Conservation (phyloP, 2,888 invertebrate species). For the Agriotes lineatus region DNA sequence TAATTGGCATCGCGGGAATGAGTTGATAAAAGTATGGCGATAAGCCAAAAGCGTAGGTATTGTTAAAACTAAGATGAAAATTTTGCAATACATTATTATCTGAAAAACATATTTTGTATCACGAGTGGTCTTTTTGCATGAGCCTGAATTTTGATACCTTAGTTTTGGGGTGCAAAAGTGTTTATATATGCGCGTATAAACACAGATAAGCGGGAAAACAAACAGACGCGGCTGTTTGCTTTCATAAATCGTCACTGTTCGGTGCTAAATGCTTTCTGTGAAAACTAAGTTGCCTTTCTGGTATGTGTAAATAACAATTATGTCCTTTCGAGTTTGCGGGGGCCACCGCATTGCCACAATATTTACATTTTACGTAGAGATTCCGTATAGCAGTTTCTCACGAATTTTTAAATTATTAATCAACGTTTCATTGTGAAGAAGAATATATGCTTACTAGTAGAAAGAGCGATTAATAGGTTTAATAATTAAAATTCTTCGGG, state of each 20-base stretch:
- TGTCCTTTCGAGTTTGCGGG: no score
- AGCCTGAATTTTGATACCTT: constrained; percentile 22
- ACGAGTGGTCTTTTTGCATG: constrained; percentile 12
- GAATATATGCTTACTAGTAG: no score
- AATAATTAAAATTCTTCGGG: no score
- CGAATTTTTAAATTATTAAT: no score
- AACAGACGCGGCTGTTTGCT: constrained; percentile 6
- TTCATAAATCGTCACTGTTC: constrained; percentile 2
- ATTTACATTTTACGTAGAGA: no score
- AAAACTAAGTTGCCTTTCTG: constrained; percentile 1
- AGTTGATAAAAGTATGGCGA: no score
- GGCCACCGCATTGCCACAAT: no score
- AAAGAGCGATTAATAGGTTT: no score
- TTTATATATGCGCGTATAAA: constrained; percentile 17
- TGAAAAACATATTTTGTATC: not conserved
- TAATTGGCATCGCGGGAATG: no score
- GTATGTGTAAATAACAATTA: not conserved
- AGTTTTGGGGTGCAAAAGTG: constrained; percentile 13
- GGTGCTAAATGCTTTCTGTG: constrained; percentile 6
- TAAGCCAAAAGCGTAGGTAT: not conserved
- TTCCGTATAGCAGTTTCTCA: no score
- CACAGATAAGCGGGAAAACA: constrained; percentile 14
- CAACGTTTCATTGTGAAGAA: no score
- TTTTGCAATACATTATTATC: not conserved
- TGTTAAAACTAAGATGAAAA: not conserved